Percentiles rank a stretch among this genome's conserved stretches.
Evolutionary conservation across 2,888 invertebrate species (phyloP).

Genomic region (Microctonus brassicae): DNA sequence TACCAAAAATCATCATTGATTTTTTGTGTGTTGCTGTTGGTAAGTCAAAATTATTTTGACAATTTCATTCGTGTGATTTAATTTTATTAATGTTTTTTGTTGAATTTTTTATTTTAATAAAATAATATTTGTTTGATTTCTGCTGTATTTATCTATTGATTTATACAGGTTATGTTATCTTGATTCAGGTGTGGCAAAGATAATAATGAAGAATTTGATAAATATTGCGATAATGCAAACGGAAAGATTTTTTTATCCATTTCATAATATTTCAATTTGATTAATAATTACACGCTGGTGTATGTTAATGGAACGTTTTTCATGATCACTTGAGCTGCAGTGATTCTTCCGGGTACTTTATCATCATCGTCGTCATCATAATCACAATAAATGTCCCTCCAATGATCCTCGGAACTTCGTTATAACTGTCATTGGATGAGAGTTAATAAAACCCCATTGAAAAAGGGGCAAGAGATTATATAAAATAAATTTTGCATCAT

Average conservation of each 20-base stretch:
- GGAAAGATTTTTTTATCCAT: neutral
- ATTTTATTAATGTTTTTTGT: neutral
- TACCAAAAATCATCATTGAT: constrained; percentile 79
- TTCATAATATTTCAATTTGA: neutral
- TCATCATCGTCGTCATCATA: constrained; percentile 14
- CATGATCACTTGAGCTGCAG: constrained; percentile 9
- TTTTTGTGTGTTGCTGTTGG: constrained; percentile 77
- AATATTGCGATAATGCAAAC: neutral
- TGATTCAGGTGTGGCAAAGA: neutral
- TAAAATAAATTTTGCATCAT: constrained; percentile 26
- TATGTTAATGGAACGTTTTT: constrained; percentile 18
- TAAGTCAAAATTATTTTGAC: constrained; percentile 70
- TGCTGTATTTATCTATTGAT: no score
- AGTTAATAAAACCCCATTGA: constrained; percentile 12
- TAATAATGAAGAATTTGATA: neutral
- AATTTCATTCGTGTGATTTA: neutral
- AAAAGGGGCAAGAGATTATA: neutral
- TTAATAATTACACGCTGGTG: neutral
- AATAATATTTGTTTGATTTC: neutral
- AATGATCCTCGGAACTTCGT: constrained; percentile 27
- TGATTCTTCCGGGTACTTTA: constrained; percentile 25
- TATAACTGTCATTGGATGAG: constrained; percentile 21
- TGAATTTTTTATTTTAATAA: neutral
- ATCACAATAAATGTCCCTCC: constrained; percentile 11
- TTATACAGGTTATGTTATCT: neutral